A percentile compares a stretch with the other conserved stretches of the same genome.
Conservation (phyloP, 2,888 invertebrate species). For the Drosophila gaucha region DNA sequence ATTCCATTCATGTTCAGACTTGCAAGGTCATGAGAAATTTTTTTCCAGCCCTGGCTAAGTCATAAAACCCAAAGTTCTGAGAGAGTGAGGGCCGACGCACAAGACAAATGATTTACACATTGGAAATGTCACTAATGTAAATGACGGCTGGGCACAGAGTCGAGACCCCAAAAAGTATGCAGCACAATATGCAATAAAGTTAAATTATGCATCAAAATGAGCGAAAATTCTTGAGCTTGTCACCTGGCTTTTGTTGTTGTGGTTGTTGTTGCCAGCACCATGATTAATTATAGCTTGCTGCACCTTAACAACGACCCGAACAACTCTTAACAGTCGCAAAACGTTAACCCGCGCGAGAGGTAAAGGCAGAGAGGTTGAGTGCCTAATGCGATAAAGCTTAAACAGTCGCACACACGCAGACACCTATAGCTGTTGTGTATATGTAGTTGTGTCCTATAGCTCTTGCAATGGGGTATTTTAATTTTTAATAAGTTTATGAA, state of each 20-base stretch:
- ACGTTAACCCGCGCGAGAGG: not conserved
- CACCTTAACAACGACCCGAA: slow-evolving; percentile 24
- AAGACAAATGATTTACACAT: slow-evolving; percentile 47
- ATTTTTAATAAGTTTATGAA: too few species aligned
- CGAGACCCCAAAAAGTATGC: slow-evolving; percentile 44
- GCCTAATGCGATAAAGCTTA: slow-evolving; percentile 28
- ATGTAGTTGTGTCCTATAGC: too few species aligned
- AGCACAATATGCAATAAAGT: slow-evolving; percentile 63
- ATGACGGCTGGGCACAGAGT: slow-evolving; percentile 1
- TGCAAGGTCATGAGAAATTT: too few species aligned
- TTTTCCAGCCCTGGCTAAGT: not conserved
- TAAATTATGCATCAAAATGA: slow-evolving; percentile 71
- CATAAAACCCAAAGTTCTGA: slow-evolving; percentile 25
- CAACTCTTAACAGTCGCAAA: not conserved
- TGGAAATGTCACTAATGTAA: slow-evolving; percentile 37
- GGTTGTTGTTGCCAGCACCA: slow-evolving; percentile 22
- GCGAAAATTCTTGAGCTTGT: slow-evolving; percentile 44
- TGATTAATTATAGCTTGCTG: slow-evolving; percentile 65
- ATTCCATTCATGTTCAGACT: not conserved
- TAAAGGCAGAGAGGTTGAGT: slow-evolving; percentile 16
- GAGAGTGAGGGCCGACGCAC: slow-evolving; percentile 1
- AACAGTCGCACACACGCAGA: slow-evolving; percentile 9
- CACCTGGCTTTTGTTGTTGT: slow-evolving; percentile 25
- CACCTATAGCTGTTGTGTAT: not conserved
- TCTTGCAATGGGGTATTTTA: too few species aligned